Evolutionary conservation across 2,888 invertebrate species (phyloP), one percentile per base, ranked within the genome.

Genomic region (Thera obeliscata): DNA sequence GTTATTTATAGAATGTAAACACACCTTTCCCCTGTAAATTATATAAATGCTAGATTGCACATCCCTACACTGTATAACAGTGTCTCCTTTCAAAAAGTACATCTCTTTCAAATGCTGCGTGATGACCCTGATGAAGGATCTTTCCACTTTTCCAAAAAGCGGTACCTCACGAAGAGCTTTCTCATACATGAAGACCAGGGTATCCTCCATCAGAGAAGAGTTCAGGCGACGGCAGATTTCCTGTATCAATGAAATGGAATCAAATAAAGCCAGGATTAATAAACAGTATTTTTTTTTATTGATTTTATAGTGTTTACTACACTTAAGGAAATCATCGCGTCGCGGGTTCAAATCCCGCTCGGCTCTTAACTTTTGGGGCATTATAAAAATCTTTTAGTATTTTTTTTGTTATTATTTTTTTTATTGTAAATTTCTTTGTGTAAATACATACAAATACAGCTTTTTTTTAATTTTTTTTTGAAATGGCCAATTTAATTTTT

Each of bases 191-290:
- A 91, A 91, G 3, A 92, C 91, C 52, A 94, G 81, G 0, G 93
- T 92, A 72, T 94, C 94, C 83, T 94, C 94, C 89, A 94, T 93
- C 60, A 94, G 75, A 1, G 93, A 91, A 0, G 94, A 89, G 81
- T 94, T 93, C 6, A 94, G 76, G n/a, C 90, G 85, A 1, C 91
- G 89, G 69, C 92, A 93, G 64, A 93, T 89, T 87, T 88, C 82
- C 93, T 93, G 70, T 2, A 43, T 58, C 35, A 12, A n/a, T n/a
- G 7, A 2, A 48, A 6, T 1, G 22, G 6, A 41, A 41, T 41
- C 2, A 41, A 41, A 41, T 7, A 41, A 22, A 22, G 22, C 22
- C 22, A 22, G 22, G 22, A 22, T 22, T 0, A 22, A 22, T 22
- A 22, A 22, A 22, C 22, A 22, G 22, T 22, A 22, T 22, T 22